Conservation (phyloP, 2,797 vertebrate species). For the Enteromius thamalakanensis region DNA sequence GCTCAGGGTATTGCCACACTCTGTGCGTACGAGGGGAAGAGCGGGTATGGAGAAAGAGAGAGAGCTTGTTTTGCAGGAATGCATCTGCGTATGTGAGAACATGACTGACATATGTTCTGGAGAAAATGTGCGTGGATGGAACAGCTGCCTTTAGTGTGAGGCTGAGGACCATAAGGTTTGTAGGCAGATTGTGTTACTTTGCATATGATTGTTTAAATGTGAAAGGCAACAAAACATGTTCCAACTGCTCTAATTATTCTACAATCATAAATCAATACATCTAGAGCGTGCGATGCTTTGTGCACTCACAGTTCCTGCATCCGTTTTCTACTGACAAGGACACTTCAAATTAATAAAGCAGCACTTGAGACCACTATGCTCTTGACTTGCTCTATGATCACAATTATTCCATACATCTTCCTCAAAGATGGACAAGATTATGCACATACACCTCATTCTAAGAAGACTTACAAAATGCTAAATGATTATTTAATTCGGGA, state of each 20-base stretch:
- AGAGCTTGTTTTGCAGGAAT: slow-evolving; percentile 27
- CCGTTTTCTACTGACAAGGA: slow-evolving; percentile 8
- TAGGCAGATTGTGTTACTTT: slow-evolving; percentile 40
- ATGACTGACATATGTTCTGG: slow-evolving; percentile 36
- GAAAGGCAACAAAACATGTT: slow-evolving; percentile 26
- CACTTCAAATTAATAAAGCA: slow-evolving; percentile 26
- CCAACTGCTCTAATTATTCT: slow-evolving; percentile 6
- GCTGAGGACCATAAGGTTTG: slow-evolving; percentile 21
- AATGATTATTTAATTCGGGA: background rate
- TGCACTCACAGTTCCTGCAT: background rate
- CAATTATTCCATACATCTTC: background rate
- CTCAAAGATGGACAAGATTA: background rate
- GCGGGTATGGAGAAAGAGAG: slow-evolving; percentile 2
- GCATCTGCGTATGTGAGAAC: background rate
- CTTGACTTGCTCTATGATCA: background rate
- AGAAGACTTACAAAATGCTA: background rate
- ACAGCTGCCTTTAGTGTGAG: slow-evolving; percentile 37
- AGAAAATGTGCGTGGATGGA: slow-evolving; percentile 4
- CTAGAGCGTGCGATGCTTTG: background rate
- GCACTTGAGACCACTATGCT: slow-evolving; percentile 10
- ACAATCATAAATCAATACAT: slow-evolving; percentile 28
- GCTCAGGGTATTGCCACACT: slow-evolving; percentile 35
- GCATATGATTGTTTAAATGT: slow-evolving; percentile 41
- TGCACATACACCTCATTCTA: background rate
- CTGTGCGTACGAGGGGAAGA: background rate